These are phyloP conservation scores for Rana temporaria DNA, from an alignment of 2,113 vertebrate species.

Conservation along the genomic window DNA sequence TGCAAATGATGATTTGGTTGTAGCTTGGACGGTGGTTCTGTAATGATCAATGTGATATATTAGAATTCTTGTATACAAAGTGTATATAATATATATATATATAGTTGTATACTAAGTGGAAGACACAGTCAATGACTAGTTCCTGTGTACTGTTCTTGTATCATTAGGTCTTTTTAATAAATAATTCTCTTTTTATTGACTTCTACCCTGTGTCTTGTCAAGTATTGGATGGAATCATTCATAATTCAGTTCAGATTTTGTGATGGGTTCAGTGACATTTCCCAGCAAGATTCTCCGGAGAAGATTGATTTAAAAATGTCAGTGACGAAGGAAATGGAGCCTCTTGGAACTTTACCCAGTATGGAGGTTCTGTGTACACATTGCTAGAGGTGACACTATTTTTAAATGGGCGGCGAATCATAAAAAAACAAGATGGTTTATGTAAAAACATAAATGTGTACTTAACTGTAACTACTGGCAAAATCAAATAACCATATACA, in stretches of 20 bases:
- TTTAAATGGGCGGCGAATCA: neutral
- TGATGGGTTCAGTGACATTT: constrained; percentile 53
- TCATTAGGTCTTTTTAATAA: constrained; percentile 85
- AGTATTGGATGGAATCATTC: constrained; percentile 58
- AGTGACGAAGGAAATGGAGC: neutral
- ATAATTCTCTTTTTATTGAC: constrained; percentile 83
- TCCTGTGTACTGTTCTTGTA: constrained; percentile 82
- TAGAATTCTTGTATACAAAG: constrained; percentile 76
- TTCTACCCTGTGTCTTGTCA: constrained; percentile 79
- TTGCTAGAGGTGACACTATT: constrained; percentile 23
- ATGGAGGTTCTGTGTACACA: neutral
- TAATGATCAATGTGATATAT: constrained; percentile 67
- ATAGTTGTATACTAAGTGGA: constrained; percentile 75
- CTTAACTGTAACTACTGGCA: too few species aligned
- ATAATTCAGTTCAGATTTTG: constrained; percentile 21
- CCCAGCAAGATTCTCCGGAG: constrained; percentile 11
- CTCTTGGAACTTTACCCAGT: constrained; percentile 39
- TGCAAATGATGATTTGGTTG: constrained; percentile 57
- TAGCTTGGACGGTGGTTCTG: constrained; percentile 66
- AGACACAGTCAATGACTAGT: constrained; percentile 79
- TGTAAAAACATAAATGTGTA: too few species aligned
- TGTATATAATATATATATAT: constrained; percentile 78
- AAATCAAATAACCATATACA: too few species aligned
- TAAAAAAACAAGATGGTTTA: too few species aligned
- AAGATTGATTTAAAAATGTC: constrained; percentile 42